These are phyloP conservation scores for Tamias sibiricus DNA, from an alignment of 2,113 vertebrate genomes.

Conservation along the genomic window DNA sequence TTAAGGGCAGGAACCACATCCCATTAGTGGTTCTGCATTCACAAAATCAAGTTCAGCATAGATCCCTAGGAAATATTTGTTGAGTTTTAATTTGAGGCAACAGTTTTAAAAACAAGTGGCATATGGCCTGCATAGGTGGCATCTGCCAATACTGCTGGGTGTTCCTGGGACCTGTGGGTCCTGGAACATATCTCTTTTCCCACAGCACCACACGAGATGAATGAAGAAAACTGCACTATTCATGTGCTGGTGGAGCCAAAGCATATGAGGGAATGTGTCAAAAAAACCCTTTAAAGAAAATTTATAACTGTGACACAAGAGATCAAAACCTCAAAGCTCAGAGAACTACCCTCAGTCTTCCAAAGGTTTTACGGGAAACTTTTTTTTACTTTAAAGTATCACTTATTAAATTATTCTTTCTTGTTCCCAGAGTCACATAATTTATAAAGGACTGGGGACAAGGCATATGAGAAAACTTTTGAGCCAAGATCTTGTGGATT, in stretches of 20 bases:
- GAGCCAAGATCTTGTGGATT: not conserved
- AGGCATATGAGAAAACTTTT: not conserved
- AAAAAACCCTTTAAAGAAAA: not conserved
- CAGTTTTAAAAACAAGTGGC: conserved; percentile 69
- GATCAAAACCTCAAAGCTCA: not conserved
- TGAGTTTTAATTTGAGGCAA: conserved; percentile 65
- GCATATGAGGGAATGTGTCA: not conserved
- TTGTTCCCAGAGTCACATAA: not conserved
- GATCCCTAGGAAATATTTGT: conserved; percentile 50
- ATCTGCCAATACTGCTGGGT: conserved; percentile 54
- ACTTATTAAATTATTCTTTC: not conserved
- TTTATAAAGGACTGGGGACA: not conserved
- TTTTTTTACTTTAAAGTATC: not conserved
- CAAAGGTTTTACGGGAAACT: not conserved
- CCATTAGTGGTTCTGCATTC: not conserved
- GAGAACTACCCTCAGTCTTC: not conserved
- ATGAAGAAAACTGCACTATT: conserved; percentile 43
- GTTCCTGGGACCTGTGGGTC: conserved; percentile 33
- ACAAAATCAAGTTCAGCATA: conserved; percentile 26
- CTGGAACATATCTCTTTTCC: conserved; percentile 47
- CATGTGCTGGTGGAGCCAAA: not conserved
- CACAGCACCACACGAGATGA: not conserved
- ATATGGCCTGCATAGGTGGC: conserved; percentile 56
- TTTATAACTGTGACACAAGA: not conserved
- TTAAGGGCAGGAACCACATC: not conserved